Percentiles rank a stretch among this genome's conserved stretches.
Conservation (phyloP, 1,140 invertebrate species). For the Hesperophylax magnus region DNA sequence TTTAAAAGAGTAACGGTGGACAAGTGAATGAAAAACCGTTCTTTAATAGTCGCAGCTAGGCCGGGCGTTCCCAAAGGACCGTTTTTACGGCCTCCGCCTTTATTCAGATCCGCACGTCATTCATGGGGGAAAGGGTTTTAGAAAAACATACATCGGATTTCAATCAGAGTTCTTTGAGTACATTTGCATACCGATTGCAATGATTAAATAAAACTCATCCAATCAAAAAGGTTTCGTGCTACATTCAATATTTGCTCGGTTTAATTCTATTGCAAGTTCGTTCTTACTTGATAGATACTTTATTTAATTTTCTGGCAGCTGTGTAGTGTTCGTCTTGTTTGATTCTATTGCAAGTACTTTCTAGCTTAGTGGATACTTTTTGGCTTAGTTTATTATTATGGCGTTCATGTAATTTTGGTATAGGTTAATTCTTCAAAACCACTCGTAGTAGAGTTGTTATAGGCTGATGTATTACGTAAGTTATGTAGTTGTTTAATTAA, state of each 20-base stretch:
- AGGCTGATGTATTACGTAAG: too few species aligned
- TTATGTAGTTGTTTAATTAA: too few species aligned
- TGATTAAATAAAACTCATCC: neutral
- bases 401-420: too few species aligned
- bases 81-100: slow-evolving; percentile 1
- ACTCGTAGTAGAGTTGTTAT: too few species aligned
- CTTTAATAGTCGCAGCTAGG: slow-evolving; percentile 2
- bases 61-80: slow-evolving; percentile 1
- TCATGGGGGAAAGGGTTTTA: neutral
- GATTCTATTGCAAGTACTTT: too few species aligned
- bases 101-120: neutral
- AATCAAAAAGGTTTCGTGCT: neutral
- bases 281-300: too few species aligned
- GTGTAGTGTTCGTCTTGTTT: too few species aligned
- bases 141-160: slow-evolving; percentile 5
- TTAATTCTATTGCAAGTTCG: neutral
- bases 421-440: too few species aligned
- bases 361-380: too few species aligned
- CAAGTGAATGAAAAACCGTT: slow-evolving; percentile 10
- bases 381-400: too few species aligned
- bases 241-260: neutral
- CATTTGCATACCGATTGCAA: neutral
- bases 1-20: neutral
- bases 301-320: too few species aligned
- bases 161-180: neutral